Base-by-base conservation (phyloP, 2,888 invertebrate genomes). In the Liodrosophila aerea region DNA sequence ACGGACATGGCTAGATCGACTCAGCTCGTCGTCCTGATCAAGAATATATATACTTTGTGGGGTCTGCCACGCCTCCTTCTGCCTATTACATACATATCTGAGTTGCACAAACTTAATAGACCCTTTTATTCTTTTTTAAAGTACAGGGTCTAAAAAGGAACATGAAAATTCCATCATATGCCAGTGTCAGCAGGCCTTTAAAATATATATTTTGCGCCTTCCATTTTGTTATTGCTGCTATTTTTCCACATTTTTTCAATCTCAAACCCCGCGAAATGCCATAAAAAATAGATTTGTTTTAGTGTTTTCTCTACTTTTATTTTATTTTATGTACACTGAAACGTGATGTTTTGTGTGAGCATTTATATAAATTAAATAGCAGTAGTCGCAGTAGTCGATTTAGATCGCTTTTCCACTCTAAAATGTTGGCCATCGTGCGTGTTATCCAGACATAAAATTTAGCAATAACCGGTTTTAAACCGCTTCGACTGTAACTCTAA, bases 281-380 rank as follows among this genome's bases (percentile, higher is more conserved):
- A 74, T 65, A 68, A 68, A 69, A 74, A 53, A 61, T 59, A 54
- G 51, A 71, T 65, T 65, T 60, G 33, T 41, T 54, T 12, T 59
- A 46, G 54, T 36, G 13, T 29, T 15, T 41, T 46, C 13, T 2
- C 31, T 34, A 34, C 34, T 40, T 49, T 43, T 43, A 11, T 34
- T 44, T 56, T 18, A 11, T 34, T 44, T 56, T 18, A 13, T 57
- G 50, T 33, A 9, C 15, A 9, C 11, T 40, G 41, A 18, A 39
- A 16, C 39, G 56, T 51, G 52, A 29, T 52, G 59, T 50, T 72
- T 16, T 60, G 61, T 65, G 54, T 47, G 45, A 56, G 71, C 62
- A 61, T 72, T 81, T 84, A 73, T 73, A 76, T 73, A 77, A 77
- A 77, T 77, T 83, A 83, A 77, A 77, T 80, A 70, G 76, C 70